Evolutionary conservation across 2,888 invertebrate genomes (phyloP).

Genomic region (Aspidapion aeneum): DNA sequence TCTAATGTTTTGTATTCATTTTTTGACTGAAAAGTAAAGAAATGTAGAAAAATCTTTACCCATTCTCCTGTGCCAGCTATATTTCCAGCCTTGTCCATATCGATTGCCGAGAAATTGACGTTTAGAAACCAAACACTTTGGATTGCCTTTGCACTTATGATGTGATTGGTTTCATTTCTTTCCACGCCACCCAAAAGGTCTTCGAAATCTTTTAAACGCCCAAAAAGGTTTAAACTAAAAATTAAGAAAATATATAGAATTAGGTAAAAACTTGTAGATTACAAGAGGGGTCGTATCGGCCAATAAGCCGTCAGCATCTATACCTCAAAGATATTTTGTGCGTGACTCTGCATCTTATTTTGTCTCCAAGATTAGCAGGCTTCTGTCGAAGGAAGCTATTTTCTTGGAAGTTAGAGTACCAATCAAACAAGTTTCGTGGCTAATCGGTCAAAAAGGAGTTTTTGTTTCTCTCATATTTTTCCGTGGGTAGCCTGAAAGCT

Average conservation of each 20-base stretch:
- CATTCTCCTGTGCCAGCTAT: conserved; percentile 72
- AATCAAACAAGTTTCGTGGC: too few relatives aligned
- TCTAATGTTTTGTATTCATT: too few relatives aligned
- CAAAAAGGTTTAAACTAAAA: conserved; percentile 36
- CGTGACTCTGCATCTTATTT: too few relatives aligned
- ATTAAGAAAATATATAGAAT: not conserved
- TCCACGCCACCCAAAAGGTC: conserved; percentile 60
- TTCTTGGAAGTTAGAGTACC: too few relatives aligned
- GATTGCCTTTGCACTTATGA: conserved; percentile 61
- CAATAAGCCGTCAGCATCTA: too few relatives aligned
- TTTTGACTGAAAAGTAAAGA: too few relatives aligned
- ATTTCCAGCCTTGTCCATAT: conserved; percentile 65
- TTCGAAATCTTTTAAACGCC: conserved; percentile 61
- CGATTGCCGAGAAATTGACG: conserved; percentile 64
- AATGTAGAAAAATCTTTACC: conserved; percentile 50
- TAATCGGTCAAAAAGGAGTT: too few relatives aligned
- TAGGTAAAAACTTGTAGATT: conserved; percentile 2
- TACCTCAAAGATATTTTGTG: too few relatives aligned
- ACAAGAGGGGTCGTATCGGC: not conserved
- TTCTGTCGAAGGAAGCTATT: too few relatives aligned
- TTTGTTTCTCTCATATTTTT: too few relatives aligned
- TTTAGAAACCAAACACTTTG: conserved; percentile 61
- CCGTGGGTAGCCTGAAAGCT: too few relatives aligned
- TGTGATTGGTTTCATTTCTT: conserved; percentile 57
- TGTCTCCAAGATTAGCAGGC: too few relatives aligned